Percentiles rank a stretch among this genome's conserved stretches.
Evolutionary conservation across 2,888 invertebrate species (phyloP).

Genomic region (Ophion ventricosus): DNA sequence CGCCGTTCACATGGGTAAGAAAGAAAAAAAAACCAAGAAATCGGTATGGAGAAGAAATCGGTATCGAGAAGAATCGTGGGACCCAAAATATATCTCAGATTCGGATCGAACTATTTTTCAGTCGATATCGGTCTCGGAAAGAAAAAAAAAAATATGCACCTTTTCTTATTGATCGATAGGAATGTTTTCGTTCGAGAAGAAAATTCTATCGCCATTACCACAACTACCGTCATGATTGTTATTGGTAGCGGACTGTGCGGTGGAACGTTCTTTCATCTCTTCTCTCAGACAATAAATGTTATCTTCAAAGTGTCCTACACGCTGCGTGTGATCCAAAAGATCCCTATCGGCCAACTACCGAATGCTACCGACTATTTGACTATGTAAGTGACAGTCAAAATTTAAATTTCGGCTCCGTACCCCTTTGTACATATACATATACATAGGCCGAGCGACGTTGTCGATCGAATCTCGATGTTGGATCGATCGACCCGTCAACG

Average conservation of each 20-base stretch:
- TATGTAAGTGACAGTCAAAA: constrained; percentile 47
- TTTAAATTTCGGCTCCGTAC: constrained; percentile 50
- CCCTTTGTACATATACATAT: constrained; percentile 16
- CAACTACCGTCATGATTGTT: not conserved
- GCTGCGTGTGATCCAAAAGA: constrained; percentile 45
- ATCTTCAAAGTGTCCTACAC: not conserved
- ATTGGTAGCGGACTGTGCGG: not conserved
- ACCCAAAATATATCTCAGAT: constrained; percentile 15
- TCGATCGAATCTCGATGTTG: constrained; percentile 56
- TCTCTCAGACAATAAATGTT: constrained; percentile 22
- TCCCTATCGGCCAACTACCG: constrained; percentile 57
- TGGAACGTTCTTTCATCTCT: constrained; percentile 31
- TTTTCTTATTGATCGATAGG: not conserved
- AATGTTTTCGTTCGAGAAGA: too few species aligned
- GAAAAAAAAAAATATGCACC: constrained; percentile 26
- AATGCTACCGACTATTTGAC: constrained; percentile 63
- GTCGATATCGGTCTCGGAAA: constrained; percentile 23
- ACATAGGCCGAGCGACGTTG: constrained; percentile 10
- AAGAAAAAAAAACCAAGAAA: constrained; percentile 31
- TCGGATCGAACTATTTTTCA: constrained; percentile 32
- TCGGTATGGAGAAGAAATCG: too few species aligned
- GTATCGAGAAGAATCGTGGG: constrained; percentile 13
- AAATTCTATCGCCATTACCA: too few species aligned
- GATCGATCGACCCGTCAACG: constrained; percentile 47
- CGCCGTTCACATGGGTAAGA: not conserved